Conservation (phyloP, 2,888 invertebrate genomes). For the Muscina levida region DNA sequence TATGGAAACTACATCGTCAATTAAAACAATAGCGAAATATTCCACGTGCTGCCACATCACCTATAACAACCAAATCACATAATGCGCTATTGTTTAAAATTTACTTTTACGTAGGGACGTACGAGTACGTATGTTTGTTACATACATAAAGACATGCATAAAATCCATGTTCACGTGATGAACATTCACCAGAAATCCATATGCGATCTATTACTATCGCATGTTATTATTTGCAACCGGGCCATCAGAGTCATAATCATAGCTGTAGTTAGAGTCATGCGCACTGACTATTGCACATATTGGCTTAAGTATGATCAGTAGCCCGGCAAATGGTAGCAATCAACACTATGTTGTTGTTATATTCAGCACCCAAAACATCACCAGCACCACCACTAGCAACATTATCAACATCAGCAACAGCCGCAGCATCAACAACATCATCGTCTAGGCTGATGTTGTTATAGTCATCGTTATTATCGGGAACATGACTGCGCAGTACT, state of each 20-base stretch:
- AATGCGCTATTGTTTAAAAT: too few relatives aligned
- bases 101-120: too few relatives aligned
- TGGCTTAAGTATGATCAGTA: constrained; percentile 64
- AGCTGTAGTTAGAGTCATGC: constrained; percentile 67
- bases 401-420: background rate
- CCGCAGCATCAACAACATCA: constrained; percentile 11
- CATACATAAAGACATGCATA: constrained; percentile 53
- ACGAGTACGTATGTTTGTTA: too few relatives aligned
- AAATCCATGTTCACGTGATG: constrained; percentile 66
- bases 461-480: constrained; percentile 42
- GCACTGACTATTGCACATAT: constrained; percentile 57
- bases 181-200: constrained; percentile 59
- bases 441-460: constrained; percentile 31
- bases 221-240: constrained; percentile 52
- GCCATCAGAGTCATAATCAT: constrained; percentile 72
- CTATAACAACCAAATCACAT: constrained; percentile 16
- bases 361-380: constrained; percentile 63
- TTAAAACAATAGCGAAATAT: too few relatives aligned
- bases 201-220: constrained; percentile 65
- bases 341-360: constrained; percentile 72
- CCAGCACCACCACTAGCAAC: constrained; percentile 1
- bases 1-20: background rate
- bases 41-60: background rate
- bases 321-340: constrained; percentile 69
- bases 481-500: constrained; percentile 46